Conservation (phyloP, 2,113 vertebrate species). For the Saccopteryx bilineata region DNA sequence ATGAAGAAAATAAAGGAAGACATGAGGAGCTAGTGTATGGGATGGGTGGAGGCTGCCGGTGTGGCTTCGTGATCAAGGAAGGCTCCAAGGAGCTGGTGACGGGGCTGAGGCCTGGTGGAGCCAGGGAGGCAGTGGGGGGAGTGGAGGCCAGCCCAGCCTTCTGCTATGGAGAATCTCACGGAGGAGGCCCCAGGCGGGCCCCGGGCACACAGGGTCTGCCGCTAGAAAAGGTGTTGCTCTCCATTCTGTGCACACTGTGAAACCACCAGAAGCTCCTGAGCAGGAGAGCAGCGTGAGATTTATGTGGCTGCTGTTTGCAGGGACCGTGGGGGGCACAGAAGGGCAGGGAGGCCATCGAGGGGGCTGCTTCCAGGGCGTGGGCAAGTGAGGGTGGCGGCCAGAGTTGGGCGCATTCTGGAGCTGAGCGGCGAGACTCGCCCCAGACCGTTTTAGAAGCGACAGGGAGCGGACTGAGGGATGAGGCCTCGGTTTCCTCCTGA, state of each 20-base stretch:
- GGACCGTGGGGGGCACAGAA: not conserved
- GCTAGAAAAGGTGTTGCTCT: accelerated
- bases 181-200: not conserved
- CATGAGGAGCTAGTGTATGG: accelerated
- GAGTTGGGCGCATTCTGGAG: not conserved
- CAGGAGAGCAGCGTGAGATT: not conserved
- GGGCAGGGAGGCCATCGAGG: not conserved
- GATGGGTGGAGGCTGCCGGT: not conserved
- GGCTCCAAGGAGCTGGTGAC: not conserved
- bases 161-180: accelerated
- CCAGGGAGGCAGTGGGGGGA: accelerated
- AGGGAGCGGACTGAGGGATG: not conserved
- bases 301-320: not conserved
- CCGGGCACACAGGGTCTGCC: not conserved
- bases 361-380: accelerated
- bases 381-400: accelerated
- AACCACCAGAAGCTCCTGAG: not conserved
- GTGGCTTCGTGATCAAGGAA: not conserved
- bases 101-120: not conserved
- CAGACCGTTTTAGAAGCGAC: not conserved
- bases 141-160: not conserved
- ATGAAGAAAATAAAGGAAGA: not conserved
- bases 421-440: accelerated
- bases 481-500: not conserved
- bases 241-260: not conserved